phyloP scores from a whole-genome alignment of 2,888 invertebrate species.

The Amiota mariae region DNA sequence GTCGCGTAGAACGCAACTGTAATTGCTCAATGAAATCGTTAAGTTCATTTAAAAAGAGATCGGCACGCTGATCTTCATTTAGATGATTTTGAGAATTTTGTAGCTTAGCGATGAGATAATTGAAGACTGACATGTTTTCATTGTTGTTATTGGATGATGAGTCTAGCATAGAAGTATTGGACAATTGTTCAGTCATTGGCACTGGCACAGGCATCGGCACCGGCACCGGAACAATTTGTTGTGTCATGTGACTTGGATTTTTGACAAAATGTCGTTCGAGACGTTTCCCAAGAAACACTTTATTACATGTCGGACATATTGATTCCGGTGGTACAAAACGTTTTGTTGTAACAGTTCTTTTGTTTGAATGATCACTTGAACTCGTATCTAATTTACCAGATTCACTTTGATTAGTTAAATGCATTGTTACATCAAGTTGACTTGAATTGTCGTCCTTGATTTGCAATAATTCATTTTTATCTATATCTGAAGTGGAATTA shows the following conservation, averaged over 20 bases:
- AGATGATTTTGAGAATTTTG: conserved; percentile 59
- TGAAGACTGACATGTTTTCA: conserved; percentile 63
- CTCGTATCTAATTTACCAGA: too few species aligned
- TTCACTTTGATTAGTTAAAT: too few species aligned
- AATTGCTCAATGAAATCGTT: conserved; percentile 71
- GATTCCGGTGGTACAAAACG: conserved; percentile 64
- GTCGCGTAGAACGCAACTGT: conserved; percentile 68
- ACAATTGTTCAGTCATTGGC: neutral
- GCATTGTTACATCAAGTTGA: neutral
- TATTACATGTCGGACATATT: conserved; percentile 69
- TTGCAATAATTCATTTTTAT: conserved; percentile 27
- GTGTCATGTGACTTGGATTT: conserved; percentile 68
- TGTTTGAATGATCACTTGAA: neutral
- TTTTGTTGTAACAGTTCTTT: conserved; percentile 9
- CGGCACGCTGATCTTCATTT: conserved; percentile 70
- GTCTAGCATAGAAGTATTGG: neutral
- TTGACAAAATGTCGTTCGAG: conserved; percentile 68
- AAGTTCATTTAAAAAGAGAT: conserved; percentile 69
- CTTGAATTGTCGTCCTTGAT: conserved; percentile 31
- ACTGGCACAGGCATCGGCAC: neutral
- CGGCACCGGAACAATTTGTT: neutral
- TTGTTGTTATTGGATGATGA: neutral
- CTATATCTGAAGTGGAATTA: conserved; percentile 7
- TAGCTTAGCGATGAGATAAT: conserved; percentile 66
- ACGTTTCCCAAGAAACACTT: conserved; percentile 70